phyloP scores from a whole-genome alignment of 1,140 invertebrate genomes.

The Heliconius hewitsoni region DNA sequence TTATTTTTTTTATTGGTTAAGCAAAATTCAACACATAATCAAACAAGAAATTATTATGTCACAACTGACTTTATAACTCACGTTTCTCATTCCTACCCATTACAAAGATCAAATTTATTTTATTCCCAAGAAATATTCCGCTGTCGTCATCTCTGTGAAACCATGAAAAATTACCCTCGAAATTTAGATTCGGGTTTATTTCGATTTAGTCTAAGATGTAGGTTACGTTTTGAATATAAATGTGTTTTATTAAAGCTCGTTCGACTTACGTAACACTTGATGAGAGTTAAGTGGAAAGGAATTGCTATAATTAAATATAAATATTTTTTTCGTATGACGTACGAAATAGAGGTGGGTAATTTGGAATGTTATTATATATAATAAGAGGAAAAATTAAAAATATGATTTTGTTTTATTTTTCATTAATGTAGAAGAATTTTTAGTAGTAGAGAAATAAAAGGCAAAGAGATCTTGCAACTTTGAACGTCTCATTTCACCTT shows the following conservation, averaged over 20 bases:
- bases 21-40: too few species aligned
- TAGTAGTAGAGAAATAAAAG: too few species aligned
- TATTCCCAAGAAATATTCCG: conserved; percentile 4
- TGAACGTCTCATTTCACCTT: too few species aligned
- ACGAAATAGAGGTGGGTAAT: background rate
- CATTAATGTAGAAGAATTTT: too few species aligned
- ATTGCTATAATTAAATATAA: background rate
- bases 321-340: background rate
- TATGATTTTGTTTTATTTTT: too few species aligned
- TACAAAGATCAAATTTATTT: conserved; percentile 16
- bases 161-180: background rate
- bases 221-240: background rate
- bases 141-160: background rate
- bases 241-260: background rate
- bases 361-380: background rate
- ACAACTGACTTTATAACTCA: background rate
- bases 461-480: too few species aligned
- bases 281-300: background rate
- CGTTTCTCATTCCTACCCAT: background rate
- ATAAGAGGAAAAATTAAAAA: too few species aligned
- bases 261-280: background rate
- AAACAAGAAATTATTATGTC: too few species aligned
- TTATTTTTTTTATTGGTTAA: too few species aligned
- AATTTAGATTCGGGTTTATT: background rate
- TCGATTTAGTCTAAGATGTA: background rate